These are phyloP conservation scores for Rhizomys pruinosus DNA, from an alignment of 2,113 vertebrate species.

Conservation along the genomic window DNA sequence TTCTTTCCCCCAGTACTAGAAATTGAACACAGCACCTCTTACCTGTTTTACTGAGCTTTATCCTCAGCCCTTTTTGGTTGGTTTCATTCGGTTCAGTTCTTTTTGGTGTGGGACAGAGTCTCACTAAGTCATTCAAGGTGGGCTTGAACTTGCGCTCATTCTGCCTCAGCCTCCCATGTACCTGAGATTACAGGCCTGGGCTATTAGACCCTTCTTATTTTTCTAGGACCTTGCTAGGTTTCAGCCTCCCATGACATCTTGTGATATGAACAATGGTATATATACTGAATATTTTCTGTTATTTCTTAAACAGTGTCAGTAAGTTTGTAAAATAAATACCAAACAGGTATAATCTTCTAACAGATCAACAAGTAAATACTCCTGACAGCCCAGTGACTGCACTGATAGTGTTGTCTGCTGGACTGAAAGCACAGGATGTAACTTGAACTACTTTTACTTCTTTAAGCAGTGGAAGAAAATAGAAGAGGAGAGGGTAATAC, in stretches of 20 bases:
- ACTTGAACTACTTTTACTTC: slow-evolving; percentile 48
- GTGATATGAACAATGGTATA: background rate
- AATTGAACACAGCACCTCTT: background rate
- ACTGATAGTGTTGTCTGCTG: background rate
- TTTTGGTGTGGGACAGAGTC: background rate
- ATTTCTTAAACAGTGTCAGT: slow-evolving; percentile 60
- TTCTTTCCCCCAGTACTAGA: too few relatives aligned
- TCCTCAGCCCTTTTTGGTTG: background rate
- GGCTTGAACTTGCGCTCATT: background rate
- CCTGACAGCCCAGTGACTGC: slow-evolving; percentile 12
- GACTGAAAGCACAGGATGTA: background rate
- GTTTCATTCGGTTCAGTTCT: background rate
- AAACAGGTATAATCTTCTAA: slow-evolving; percentile 57
- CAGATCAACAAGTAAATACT: slow-evolving; percentile 57
- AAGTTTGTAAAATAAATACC: slow-evolving; percentile 66
- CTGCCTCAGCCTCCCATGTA: background rate
- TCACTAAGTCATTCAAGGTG: background rate
- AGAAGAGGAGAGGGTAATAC: background rate
- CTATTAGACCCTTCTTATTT: background rate
- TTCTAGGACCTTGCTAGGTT: background rate
- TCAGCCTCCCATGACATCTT: background rate
- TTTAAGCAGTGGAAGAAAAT: slow-evolving; percentile 30
- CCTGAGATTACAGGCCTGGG: background rate
- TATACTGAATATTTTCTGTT: slow-evolving; percentile 55
- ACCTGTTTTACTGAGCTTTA: background rate